Percentiles rank a stretch among this genome's conserved stretches.
These are phyloP conservation scores for Lagorchestes hirsutus DNA, from an alignment of 2,797 vertebrate genomes.

Conservation along the genomic window DNA sequence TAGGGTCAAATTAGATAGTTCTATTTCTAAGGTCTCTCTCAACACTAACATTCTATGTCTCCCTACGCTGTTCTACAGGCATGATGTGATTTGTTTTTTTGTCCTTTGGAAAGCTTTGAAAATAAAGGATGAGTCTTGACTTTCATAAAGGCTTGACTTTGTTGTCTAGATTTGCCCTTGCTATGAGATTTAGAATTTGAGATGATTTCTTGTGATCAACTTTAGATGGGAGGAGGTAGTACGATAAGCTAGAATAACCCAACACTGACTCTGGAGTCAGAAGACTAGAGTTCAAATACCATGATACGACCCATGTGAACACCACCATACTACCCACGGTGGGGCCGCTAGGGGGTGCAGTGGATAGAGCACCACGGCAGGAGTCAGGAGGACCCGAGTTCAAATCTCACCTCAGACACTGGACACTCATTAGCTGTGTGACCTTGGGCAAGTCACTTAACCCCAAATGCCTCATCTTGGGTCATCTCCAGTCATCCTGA, in stretches of 20 bases:
- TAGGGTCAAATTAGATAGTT: neutral
- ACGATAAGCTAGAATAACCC: constrained; percentile 28
- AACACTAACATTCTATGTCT: neutral
- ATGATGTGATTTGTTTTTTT: neutral
- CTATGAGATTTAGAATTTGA: constrained; percentile 68
- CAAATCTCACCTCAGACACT: no score
- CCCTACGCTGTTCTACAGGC: neutral
- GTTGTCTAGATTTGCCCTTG: constrained; percentile 58
- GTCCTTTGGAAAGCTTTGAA: constrained; percentile 51
- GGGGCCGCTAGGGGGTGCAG: no score
- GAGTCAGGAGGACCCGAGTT: no score
- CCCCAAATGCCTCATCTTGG: no score
- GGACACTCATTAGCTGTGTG: no score
- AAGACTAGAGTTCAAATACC: neutral
- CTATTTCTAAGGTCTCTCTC: neutral
- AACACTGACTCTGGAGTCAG: constrained; percentile 49
- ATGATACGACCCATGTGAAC: neutral
- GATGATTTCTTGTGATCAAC: constrained; percentile 64
- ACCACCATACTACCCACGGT: neutral
- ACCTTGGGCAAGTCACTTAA: no score
- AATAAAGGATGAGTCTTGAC: constrained; percentile 43
- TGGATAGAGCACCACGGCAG: neutral
- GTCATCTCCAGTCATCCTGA: no score
- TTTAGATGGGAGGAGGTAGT: constrained; percentile 60
- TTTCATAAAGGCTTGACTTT: constrained; percentile 62